Evolutionary conservation across 2,797 vertebrate species (phyloP).

Genomic region (Pantherophis alleghaniensis): DNA sequence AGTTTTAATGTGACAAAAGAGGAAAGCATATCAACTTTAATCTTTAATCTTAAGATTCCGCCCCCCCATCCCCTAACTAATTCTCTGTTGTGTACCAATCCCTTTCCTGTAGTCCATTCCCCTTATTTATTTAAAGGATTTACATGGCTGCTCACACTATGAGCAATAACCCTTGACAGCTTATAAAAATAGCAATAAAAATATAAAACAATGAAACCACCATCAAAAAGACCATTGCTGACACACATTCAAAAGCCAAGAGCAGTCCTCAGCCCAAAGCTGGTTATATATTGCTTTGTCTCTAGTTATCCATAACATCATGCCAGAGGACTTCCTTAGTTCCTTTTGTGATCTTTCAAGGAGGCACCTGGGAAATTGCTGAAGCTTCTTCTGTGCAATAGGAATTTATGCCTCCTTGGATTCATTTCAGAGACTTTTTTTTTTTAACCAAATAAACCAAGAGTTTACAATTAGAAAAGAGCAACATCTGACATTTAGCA

Average conservation of each 20-base stretch:
- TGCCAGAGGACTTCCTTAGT: background rate
- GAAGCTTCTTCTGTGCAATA: background rate
- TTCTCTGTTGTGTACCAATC: background rate
- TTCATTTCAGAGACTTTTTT: background rate
- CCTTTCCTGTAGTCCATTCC: background rate
- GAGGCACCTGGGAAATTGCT: background rate
- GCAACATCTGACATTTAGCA: background rate
- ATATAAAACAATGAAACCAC: background rate
- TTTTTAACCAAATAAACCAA: background rate
- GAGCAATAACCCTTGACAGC: background rate
- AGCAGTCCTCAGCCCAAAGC: background rate
- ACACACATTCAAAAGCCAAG: background rate
- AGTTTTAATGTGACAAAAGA: background rate
- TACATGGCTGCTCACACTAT: background rate
- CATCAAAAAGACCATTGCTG: background rate
- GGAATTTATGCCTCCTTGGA: background rate
- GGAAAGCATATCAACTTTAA: background rate
- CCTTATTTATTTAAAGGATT: background rate
- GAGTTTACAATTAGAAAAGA: background rate
- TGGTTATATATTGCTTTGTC: background rate
- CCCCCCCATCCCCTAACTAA: background rate
- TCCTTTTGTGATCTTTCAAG: background rate
- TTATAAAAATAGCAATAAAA: background rate
- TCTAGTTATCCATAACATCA: background rate
- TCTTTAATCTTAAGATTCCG: background rate